These are phyloP conservation scores for Sapayoa aenigma DNA, from an alignment of 2,113 vertebrate genomes.

Conservation along the genomic window DNA sequence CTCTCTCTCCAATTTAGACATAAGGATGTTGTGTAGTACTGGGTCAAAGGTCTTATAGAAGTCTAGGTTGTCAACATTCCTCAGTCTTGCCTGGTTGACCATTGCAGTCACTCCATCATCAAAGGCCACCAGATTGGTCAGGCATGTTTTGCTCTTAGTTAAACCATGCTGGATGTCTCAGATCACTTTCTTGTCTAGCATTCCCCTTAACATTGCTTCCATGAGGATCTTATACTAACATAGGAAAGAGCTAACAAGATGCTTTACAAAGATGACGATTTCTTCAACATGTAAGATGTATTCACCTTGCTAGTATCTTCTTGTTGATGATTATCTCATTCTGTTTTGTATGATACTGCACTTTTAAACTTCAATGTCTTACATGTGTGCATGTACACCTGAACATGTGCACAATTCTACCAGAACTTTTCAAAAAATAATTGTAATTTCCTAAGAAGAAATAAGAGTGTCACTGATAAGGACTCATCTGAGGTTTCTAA, in stretches of 20 bases:
- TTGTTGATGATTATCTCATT: not conserved
- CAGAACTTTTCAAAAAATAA: not conserved
- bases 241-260: not conserved
- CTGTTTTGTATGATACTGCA: not conserved
- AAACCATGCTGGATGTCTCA: not conserved
- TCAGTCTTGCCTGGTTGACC: fast-evolving
- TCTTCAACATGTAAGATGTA: not conserved
- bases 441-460: not conserved
- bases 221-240: not conserved
- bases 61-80: too few relatives aligned
- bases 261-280: not conserved
- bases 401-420: not conserved
- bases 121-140: not conserved
- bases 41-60: not conserved
- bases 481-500: not conserved
- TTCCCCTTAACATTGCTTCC: not conserved
- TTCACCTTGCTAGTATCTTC: not conserved
- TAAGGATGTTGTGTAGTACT: not conserved
- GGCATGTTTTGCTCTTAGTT: not conserved
- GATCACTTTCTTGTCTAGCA: not conserved
- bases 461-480: not conserved
- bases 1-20: not conserved
- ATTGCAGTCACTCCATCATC: not conserved
- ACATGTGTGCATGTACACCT: not conserved
- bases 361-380: not conserved